Conservation (phyloP, 1,140 invertebrate genomes). For the Drosophila subpulchrella region DNA sequence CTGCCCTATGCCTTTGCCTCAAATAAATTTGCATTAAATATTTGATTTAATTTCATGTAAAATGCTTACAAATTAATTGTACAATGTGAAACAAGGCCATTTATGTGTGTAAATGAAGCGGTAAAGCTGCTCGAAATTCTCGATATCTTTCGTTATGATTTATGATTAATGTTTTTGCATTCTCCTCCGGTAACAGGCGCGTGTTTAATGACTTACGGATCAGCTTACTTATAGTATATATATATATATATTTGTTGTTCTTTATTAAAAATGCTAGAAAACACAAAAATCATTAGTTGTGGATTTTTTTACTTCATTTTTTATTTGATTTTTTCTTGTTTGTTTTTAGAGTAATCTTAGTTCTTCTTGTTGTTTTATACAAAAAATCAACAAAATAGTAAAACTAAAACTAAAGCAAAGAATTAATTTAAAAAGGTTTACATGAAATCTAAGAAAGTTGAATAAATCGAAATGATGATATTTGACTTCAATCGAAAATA, state of each 20-base stretch:
- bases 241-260: constrained; percentile 25
- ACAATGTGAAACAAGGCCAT: constrained; percentile 77
- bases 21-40: constrained; percentile 78
- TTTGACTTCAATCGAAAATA: constrained; percentile 32
- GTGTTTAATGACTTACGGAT: constrained; percentile 39
- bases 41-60: constrained; percentile 74
- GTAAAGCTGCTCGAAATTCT: constrained; percentile 40
- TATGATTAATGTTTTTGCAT: constrained; percentile 21
- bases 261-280: constrained; percentile 49
- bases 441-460: constrained; percentile 53
- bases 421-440: constrained; percentile 57
- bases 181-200: constrained; percentile 16
- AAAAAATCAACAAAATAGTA: constrained; percentile 75
- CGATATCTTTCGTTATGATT: constrained; percentile 7
- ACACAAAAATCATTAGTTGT: constrained; percentile 36
- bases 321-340: constrained; percentile 69
- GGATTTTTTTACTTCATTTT: constrained; percentile 60
- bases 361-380: constrained; percentile 66
- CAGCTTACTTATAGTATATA: constrained; percentile 46
- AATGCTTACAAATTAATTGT: constrained; percentile 80
- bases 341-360: constrained; percentile 52
- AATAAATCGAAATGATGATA: constrained; percentile 26
- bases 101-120: constrained; percentile 40
- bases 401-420: constrained; percentile 76
- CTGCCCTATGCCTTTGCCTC: constrained; percentile 28